Base-by-base conservation (phyloP, 1,140 invertebrate genomes). In the Heliconius eleuchia region DNA sequence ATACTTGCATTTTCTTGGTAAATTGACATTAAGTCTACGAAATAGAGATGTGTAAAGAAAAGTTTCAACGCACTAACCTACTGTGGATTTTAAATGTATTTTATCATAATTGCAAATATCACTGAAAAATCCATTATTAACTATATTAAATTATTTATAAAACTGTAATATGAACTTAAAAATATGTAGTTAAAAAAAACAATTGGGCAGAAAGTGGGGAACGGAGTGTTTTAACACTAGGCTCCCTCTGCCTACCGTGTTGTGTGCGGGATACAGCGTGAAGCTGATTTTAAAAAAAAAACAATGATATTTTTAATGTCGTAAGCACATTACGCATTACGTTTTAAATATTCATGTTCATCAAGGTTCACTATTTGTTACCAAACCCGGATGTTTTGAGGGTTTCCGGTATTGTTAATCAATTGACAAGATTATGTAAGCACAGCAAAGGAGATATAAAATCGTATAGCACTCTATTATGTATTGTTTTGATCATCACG, bases 371-470 rank as follows among this genome's bases (percentile, higher is more conserved):
- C 27, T 9, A 66, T 66, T 66, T 66, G 60, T 66, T 66, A 66
- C 60, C 60, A 30, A 66, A 66, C 60, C 1, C 60, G 60, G 60
- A 66, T 66, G 60, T 30, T 16, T 66, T 16, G 4, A 66, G 30
- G 23, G 60, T 66, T 66, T 66, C 60, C 60, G 60, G 60, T 66
- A 66, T 66, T 30, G 60, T 66, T 66, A 66, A 66, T 66, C 60
- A 66, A 66, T 66, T 66, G 60, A 66, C 23, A 66, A 66, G 60
- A 66, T 66, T 66, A 66, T 66, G 13, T 66, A 66, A 66, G 11
- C 23, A 60, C 23, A 27, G n/a, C 11, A 66, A 30, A 30, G 11
- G 9, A 66, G 60, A 30, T 30, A 66, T 66, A n/a, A 30, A 16
- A 30, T 52, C 18, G 18, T 52, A 52, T 18, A 52, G 6, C 18